Conservation (phyloP, 2,797 vertebrate genomes). For the Ateles fusciceps region DNA sequence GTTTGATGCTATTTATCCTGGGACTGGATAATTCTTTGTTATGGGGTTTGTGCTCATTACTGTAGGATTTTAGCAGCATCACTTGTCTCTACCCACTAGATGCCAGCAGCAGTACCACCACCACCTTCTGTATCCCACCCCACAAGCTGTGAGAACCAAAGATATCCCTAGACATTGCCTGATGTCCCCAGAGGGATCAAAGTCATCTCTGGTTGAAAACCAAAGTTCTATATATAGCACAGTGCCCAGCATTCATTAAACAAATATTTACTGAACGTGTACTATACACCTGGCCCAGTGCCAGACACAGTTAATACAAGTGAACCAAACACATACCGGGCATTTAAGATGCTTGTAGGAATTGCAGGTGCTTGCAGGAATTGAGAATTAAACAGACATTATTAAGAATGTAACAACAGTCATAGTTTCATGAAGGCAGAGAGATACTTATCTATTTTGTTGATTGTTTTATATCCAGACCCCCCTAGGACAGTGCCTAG, state of each 20-base stretch:
- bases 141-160: background rate
- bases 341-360: background rate
- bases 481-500: background rate
- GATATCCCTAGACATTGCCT: background rate
- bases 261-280: background rate
- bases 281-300: background rate
- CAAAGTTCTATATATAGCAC: background rate
- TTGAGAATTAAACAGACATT: background rate
- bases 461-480: background rate
- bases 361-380: background rate
- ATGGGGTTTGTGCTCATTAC: background rate
- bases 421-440: background rate
- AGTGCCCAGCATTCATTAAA: background rate
- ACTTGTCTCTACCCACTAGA: background rate
- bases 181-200: background rate
- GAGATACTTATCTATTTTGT: background rate
- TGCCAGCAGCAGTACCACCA: background rate
- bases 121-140: background rate
- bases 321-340: background rate
- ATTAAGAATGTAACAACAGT: background rate
- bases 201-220: background rate
- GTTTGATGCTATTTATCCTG: background rate
- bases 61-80: background rate
- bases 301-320: background rate
- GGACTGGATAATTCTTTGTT: background rate